phyloP scores from a whole-genome alignment of 1,140 invertebrate genomes.

The Trichonephila clavipes region DNA sequence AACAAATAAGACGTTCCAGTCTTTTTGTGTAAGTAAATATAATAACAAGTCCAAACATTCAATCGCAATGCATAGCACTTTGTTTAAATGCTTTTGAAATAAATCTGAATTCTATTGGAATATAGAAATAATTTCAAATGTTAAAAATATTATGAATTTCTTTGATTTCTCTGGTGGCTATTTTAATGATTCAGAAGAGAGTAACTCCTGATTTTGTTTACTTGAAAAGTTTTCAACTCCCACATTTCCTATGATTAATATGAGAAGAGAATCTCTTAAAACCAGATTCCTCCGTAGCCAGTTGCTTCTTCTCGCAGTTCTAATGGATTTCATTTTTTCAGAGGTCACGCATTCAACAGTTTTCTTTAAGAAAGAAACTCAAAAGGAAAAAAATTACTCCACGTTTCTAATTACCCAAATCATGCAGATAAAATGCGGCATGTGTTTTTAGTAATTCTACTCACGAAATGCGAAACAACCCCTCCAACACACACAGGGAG shows the following conservation, averaged over 20 bases:
- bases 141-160: no score
- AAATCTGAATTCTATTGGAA: no score
- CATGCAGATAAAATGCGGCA: not conserved
- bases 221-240: not conserved
- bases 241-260: not conserved
- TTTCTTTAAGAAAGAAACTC: conserved; percentile 10
- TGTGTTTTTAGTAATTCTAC: not conserved
- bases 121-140: no score
- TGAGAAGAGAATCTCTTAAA: not conserved
- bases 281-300: not conserved
- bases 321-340: conserved; percentile 22
- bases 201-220: no score
- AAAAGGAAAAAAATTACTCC: not conserved
- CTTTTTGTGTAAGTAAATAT: no score
- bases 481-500: conserved; percentile 12
- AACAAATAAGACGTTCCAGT: no score
- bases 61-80: no score
- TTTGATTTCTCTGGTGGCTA: no score
- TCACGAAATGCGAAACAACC: conserved; percentile 35
- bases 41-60: no score
- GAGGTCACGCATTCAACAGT: conserved; percentile 39
- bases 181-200: no score
- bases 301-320: not conserved
- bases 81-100: no score
- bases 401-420: conserved; percentile 15